Evolutionary conservation across 92 coral and sea anemone genomes (phyloP).

Genomic region (Palythoa heliodiscus): DNA sequence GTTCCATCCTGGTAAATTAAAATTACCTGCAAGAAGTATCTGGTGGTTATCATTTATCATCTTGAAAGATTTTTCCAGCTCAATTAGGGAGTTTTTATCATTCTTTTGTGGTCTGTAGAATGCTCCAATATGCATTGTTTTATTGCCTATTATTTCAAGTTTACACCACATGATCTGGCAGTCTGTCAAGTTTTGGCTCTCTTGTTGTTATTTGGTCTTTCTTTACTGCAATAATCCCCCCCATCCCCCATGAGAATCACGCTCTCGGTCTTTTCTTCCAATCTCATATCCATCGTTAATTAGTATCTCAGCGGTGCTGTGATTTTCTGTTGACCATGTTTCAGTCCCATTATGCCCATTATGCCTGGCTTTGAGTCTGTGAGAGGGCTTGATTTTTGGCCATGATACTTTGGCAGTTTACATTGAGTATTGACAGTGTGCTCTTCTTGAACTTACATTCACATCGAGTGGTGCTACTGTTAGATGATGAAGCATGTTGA

Average conservation of each 20-base stretch:
- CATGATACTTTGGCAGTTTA: not conserved
- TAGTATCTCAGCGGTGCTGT: slow-evolving; percentile 44
- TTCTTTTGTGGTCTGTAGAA: slow-evolving; percentile 56
- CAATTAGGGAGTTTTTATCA: slow-evolving; percentile 48
- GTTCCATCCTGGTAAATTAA: slow-evolving; percentile 76
- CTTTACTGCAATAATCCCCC: slow-evolving; percentile 55
- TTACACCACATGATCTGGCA: slow-evolving; percentile 64
- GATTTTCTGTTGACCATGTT: slow-evolving; percentile 56
- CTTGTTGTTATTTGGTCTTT: slow-evolving; percentile 38
- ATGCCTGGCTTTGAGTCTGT: not conserved
- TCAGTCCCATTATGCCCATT: slow-evolving; percentile 55
- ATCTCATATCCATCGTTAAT: slow-evolving; percentile 51
- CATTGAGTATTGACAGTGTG: not conserved
- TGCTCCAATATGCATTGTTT: slow-evolving; percentile 63
- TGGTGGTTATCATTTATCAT: slow-evolving; percentile 39
- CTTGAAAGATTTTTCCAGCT: slow-evolving; percentile 59
- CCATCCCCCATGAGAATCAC: slow-evolving; percentile 55
- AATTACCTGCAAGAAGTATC: slow-evolving; percentile 60
- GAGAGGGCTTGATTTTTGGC: slow-evolving; percentile 33
- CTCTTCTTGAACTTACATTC: not conserved
- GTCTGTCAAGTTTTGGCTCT: slow-evolving; percentile 55
- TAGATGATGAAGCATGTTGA: too few species aligned
- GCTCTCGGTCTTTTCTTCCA: slow-evolving; percentile 56
- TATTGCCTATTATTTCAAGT: slow-evolving; percentile 47
- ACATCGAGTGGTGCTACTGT: too few species aligned